phyloP scores from a whole-genome alignment of 2,888 invertebrate species.

The Ennomos fuscantarius region DNA sequence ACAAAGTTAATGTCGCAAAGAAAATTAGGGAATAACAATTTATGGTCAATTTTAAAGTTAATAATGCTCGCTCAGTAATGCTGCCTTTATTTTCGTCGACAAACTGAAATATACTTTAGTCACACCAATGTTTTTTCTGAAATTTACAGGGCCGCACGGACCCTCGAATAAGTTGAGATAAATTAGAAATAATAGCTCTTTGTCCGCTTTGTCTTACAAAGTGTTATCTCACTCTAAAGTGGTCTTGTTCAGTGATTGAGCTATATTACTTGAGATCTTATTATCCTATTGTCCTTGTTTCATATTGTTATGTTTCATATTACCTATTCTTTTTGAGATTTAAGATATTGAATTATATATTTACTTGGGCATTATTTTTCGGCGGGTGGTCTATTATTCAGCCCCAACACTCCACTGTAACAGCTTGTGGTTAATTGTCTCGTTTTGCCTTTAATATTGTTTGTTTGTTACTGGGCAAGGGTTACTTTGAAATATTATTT shows the following conservation, averaged over 20 bases:
- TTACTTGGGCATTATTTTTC: constrained; percentile 7
- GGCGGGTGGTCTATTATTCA: constrained; percentile 10
- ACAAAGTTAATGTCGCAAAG: no score
- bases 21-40: not conserved
- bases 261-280: constrained; percentile 27
- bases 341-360: constrained; percentile 9
- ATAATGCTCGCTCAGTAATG: not conserved
- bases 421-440: constrained; percentile 20
- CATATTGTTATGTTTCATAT: constrained; percentile 1
- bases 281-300: constrained; percentile 13
- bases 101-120: constrained; percentile 13
- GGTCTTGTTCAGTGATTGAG: constrained; percentile 28
- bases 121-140: constrained; percentile 19
- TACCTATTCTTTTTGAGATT: not conserved
- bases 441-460: constrained; percentile 14
- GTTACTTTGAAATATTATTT: no score
- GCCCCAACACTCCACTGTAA: constrained; percentile 3
- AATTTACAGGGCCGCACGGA: constrained; percentile 16
- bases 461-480: not conserved
- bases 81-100: constrained; percentile 19
- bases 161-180: constrained; percentile 28
- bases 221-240: constrained; percentile 32
- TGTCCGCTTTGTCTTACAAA: constrained; percentile 30
- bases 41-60: not conserved
- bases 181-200: constrained; percentile 39